Base-by-base conservation (phyloP, 2,797 vertebrate genomes). In the Darevskia mixta region DNA sequence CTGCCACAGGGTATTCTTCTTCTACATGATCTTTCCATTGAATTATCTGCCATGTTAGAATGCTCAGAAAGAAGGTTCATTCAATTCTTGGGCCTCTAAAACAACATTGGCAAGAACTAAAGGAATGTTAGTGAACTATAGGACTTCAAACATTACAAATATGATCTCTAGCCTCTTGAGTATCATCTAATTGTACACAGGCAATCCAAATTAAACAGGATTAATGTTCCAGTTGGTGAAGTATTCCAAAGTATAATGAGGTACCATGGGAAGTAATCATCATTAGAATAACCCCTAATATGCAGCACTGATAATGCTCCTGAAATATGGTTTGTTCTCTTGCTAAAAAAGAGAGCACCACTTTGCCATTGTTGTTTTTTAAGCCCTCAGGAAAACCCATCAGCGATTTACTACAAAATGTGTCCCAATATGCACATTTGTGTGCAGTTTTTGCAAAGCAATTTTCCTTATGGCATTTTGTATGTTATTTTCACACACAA, bases 161-260 rank as follows among this genome's bases (percentile, higher is more conserved):
- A 67, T 7, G 87, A 35, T n/a, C 3, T 35, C 3, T 45, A 13
- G 67, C 13, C 10, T 58, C 5, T 73, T 66, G 27, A 83, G 23
- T 41, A 17, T 83, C 29, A 9, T 76, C 80, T 58, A 79, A 23
- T 75, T 72, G 7, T 76, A 86, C 32, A 49, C 32, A 61, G 64
- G n/a, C 72, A 75, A 78, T 61, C 90, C 55, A 35, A 67, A 71
- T 84, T 64, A 81, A 81, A 73, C 41, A 79, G 58, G 88, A 88
- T 89, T 83, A 79, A 43, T 76, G 25, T n/a, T 86, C 82, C 15
- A 80, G 17, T 66, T 80, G 87, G 61, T 18, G 29, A 17, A 89
- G 81, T 75, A 18, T 64, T 32, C 64, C 79, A 0, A 55, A 87
- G 82, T 43, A 78, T 72, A 79, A 78, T 78, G 32, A 55, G 66